phyloP scores from a whole-genome alignment of 2,113 vertebrate species.

The Microcebus griseorufus region DNA sequence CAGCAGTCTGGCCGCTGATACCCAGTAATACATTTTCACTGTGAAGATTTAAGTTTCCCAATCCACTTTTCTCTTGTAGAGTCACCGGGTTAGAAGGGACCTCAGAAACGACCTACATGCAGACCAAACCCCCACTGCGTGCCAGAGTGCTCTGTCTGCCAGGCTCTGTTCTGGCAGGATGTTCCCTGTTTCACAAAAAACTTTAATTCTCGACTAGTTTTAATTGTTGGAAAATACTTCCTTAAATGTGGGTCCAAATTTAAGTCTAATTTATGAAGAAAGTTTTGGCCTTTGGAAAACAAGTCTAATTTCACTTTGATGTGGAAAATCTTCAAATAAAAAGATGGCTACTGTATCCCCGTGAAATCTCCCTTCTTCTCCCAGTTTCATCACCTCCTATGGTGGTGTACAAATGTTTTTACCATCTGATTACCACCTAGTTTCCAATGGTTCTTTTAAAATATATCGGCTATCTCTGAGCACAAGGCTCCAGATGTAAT shows the following conservation, averaged over 20 bases:
- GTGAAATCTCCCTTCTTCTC: background rate
- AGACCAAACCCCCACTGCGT: background rate
- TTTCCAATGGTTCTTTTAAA: slow-evolving; percentile 31
- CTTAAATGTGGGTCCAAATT: background rate
- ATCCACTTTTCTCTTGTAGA: background rate
- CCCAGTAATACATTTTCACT: background rate
- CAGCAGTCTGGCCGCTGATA: background rate
- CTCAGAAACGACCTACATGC: background rate
- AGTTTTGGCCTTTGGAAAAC: background rate
- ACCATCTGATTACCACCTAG: background rate
- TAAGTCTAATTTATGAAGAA: background rate
- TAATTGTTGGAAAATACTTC: background rate
- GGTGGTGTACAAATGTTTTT: background rate
- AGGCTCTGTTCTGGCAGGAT: background rate
- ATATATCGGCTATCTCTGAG: background rate
- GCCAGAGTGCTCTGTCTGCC: accelerated
- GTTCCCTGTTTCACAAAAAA: background rate
- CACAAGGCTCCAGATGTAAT: background rate
- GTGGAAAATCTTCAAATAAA: background rate
- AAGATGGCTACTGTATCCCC: background rate
- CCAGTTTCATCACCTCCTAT: background rate
- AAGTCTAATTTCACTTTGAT: background rate
- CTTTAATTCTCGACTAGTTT: background rate
- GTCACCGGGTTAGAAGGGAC: no score
- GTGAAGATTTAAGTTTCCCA: background rate